phyloP scores from a whole-genome alignment of 2,888 invertebrate species.

The Polyommatus iphigenia region DNA sequence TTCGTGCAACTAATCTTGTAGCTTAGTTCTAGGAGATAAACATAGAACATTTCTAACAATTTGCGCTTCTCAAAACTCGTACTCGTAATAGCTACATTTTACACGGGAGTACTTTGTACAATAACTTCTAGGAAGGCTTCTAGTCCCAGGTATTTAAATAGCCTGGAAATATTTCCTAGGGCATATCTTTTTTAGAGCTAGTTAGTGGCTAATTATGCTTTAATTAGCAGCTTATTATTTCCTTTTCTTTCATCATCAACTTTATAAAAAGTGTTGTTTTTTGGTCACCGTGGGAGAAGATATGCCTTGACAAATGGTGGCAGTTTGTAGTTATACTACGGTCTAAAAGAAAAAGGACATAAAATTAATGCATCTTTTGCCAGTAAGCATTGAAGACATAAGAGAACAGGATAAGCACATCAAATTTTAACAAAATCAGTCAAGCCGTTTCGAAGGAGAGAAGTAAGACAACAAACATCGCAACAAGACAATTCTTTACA shows the following conservation, averaged over 20 bases:
- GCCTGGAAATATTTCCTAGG: slow-evolving; percentile 13
- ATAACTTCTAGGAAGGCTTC: neutral
- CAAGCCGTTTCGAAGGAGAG: no score
- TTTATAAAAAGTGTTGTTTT: neutral
- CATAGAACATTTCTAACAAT: slow-evolving; percentile 17
- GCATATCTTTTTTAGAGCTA: neutral
- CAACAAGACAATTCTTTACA: no score
- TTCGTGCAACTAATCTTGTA: no score
- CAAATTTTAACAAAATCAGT: no score
- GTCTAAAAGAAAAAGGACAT: no score
- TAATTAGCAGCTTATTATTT: neutral
- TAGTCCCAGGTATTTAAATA: slow-evolving; percentile 9
- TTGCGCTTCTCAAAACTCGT: slow-evolving; percentile 36
- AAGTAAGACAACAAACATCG: no score
- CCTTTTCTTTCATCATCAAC: neutral
- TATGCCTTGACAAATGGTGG: neutral
- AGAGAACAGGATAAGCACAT: no score
- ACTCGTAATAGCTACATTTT: slow-evolving; percentile 21
- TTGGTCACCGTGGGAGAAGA: neutral
- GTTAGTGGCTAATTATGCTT: neutral
- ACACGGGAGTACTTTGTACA: neutral
- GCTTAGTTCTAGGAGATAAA: neutral
- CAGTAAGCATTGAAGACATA: no score
- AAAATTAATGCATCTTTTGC: no score
- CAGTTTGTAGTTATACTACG: no score